Conservation (phyloP, 2,113 vertebrate species). For the Oreochromis aureus region DNA sequence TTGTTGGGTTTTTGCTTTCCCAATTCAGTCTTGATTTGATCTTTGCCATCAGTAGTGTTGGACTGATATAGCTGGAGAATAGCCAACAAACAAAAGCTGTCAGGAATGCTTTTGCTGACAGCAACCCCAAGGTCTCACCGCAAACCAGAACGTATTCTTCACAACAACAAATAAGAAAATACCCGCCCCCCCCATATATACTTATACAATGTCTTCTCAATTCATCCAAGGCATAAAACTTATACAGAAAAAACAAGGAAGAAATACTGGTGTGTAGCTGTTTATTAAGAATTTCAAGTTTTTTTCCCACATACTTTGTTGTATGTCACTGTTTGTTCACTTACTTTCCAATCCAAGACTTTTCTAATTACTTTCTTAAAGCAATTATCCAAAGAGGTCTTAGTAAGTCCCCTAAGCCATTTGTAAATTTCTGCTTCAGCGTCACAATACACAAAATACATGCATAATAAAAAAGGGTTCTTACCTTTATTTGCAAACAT, state of each 20-base stretch:
- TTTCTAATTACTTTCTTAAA: slow-evolving; percentile 56
- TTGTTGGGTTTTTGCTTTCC: neutral
- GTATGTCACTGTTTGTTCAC: slow-evolving; percentile 37
- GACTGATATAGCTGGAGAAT: neutral
- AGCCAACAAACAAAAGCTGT: neutral
- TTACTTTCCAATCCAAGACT: slow-evolving; percentile 31
- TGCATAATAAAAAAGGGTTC: slow-evolving; percentile 24
- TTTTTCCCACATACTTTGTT: neutral
- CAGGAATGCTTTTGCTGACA: neutral
- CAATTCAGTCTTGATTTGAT: neutral
- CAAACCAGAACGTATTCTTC: neutral
- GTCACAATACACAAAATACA: slow-evolving; percentile 26
- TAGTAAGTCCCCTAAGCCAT: slow-evolving; percentile 23
- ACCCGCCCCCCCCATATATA: neutral
- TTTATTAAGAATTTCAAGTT: neutral
- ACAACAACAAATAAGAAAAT: neutral
- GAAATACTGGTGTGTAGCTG: neutral
- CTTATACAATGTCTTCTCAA: neutral
- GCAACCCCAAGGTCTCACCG: neutral
- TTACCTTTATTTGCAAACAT: slow-evolving; percentile 60
- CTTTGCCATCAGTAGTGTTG: neutral
- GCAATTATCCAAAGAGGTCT: slow-evolving; percentile 51
- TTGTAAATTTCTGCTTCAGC: slow-evolving; percentile 12
- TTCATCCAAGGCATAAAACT: neutral
- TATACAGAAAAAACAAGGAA: neutral